Evolutionary conservation across 2,888 invertebrate species (phyloP).

Genomic region (Scelioninae gen. 2): DNA sequence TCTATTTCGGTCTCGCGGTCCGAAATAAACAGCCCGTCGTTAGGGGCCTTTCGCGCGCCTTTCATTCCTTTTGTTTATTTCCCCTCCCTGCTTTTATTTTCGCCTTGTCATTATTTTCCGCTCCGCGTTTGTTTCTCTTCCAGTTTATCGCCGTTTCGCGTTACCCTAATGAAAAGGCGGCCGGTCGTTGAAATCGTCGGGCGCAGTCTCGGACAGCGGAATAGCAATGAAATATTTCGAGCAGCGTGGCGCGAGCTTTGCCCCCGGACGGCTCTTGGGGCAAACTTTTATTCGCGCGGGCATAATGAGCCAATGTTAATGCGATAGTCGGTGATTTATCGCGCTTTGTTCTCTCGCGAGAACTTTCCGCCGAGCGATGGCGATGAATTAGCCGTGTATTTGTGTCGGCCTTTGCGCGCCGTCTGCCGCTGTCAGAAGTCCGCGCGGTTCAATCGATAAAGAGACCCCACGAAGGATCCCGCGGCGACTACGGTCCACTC

Average conservation of each 20-base stretch:
- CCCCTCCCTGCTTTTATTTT: too few species aligned
- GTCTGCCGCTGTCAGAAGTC: constrained; percentile 46
- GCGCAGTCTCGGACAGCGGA: too few species aligned
- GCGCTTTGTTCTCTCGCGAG: constrained; percentile 58
- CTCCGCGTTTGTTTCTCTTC: too few species aligned
- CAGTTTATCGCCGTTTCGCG: too few species aligned
- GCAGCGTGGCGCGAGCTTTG: constrained; percentile 44
- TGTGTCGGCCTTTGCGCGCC: constrained; percentile 35
- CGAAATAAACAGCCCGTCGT: constrained; percentile 48
- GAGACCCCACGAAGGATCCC: neutral
- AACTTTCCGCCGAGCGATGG: constrained; percentile 53
- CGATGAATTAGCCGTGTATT: constrained; percentile 49
- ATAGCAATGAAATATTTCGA: constrained; percentile 17
- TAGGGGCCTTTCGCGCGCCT: too few species aligned
- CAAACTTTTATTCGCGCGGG: constrained; percentile 49
- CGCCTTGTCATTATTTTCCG: too few species aligned
- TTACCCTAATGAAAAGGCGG: too few species aligned
- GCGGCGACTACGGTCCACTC: neutral
- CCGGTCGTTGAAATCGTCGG: too few species aligned
- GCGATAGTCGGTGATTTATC: constrained; percentile 55
- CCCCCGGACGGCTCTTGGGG: constrained; percentile 38
- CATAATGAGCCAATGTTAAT: constrained; percentile 56
- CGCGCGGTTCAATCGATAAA: constrained; percentile 31
- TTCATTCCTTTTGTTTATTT: too few species aligned
- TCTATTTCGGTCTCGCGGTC: constrained; percentile 65